phyloP scores from a whole-genome alignment of 2,797 vertebrate species.

The Lerista edwardsae region DNA sequence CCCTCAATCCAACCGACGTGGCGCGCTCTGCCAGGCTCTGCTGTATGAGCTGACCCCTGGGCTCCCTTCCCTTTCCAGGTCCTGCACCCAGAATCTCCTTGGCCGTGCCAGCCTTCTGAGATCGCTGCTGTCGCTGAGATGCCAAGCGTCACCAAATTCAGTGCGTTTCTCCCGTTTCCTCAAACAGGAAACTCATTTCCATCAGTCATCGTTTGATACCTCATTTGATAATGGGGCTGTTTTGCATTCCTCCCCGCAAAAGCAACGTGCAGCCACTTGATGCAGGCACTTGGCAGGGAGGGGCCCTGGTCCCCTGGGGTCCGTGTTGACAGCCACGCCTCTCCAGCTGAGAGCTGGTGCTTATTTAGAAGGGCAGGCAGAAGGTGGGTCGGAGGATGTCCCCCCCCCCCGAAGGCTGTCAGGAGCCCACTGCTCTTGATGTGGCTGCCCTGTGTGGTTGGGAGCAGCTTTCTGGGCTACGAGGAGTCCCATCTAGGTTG shows the following conservation, averaged over 20 bases:
- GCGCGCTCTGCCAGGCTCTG: too few species aligned
- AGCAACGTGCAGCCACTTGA: constrained; percentile 57
- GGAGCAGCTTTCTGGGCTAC: too few species aligned
- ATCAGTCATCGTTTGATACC: constrained; percentile 64
- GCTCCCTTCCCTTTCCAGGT: not conserved
- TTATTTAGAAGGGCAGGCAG: not conserved
- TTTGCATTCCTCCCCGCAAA: constrained; percentile 61
- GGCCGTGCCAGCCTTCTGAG: too few species aligned
- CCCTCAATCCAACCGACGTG: too few species aligned
- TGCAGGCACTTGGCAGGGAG: constrained; percentile 47
- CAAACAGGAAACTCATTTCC: constrained; percentile 63
- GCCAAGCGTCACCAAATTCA: constrained; percentile 33
- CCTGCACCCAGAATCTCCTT: too few species aligned
- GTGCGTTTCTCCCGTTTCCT: constrained; percentile 47
- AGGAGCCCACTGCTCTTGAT: too few species aligned
- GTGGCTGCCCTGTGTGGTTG: too few species aligned
- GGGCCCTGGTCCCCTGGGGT: constrained; percentile 11
- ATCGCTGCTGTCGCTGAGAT: not conserved
- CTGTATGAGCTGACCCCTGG: not conserved
- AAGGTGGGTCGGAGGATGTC: too few species aligned
- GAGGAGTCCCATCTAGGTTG: too few species aligned
- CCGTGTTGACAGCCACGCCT: not conserved
- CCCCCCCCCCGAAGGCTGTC: too few species aligned
- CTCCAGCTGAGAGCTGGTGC: not conserved
- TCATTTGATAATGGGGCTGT: constrained; percentile 68